Conservation (phyloP, 2,113 vertebrate genomes). For the Anolis sagrei region DNA sequence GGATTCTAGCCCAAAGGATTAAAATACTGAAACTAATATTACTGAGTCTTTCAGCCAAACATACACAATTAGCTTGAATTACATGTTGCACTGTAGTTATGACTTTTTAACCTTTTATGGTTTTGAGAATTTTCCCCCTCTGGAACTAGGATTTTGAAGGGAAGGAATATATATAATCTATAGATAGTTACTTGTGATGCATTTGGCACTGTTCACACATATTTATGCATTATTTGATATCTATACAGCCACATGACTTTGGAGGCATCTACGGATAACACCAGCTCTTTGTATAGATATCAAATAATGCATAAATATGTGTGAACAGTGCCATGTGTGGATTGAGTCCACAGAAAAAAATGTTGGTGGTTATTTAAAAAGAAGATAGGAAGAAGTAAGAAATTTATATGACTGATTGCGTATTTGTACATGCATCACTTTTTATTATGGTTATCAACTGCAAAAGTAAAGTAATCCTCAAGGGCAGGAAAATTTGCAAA, state of each 20-base stretch:
- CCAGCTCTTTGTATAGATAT: too few relatives aligned
- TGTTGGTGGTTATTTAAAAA: background rate
- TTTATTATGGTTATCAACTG: background rate
- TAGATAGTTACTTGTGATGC: background rate
- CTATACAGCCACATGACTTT: too few relatives aligned
- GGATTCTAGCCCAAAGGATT: background rate
- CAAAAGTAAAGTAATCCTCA: background rate
- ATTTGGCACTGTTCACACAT: background rate
- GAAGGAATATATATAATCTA: background rate
- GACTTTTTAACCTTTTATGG: background rate
- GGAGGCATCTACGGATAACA: too few relatives aligned
- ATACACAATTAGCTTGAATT: background rate
- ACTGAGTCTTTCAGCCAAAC: background rate
- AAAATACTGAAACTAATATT: background rate
- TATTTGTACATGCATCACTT: background rate
- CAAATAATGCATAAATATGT: too few relatives aligned
- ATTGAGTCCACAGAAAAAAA: background rate
- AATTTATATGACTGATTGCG: background rate
- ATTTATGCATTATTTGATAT: background rate
- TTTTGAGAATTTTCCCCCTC: background rate
- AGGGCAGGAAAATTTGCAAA: background rate
- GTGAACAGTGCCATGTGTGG: too few relatives aligned
- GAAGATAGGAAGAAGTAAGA: background rate
- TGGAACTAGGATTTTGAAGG: background rate
- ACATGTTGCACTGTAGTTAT: background rate